A percentile compares a stretch with the other conserved stretches of the same genome.
Conservation (phyloP, 2,888 invertebrate species). For the Andrena haemorrhoa region DNA sequence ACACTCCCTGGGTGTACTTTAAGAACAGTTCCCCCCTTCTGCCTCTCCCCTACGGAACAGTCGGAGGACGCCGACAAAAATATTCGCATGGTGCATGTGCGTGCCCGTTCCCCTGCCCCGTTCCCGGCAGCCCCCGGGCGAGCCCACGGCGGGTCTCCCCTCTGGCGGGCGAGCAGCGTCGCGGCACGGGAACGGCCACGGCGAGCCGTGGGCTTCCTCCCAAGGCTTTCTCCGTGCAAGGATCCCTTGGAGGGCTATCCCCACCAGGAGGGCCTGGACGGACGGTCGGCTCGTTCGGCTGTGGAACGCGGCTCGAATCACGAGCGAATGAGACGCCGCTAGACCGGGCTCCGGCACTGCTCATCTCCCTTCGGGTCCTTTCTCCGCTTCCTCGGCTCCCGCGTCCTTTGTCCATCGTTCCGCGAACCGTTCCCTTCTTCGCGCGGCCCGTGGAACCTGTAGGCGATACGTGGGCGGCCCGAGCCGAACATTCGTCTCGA, state of each 20-base stretch:
- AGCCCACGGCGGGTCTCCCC: constrained; percentile 32
- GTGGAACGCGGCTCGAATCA: constrained; percentile 61
- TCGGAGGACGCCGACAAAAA: constrained; percentile 54
- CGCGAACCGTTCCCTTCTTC: constrained; percentile 68
- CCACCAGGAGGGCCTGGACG: constrained; percentile 49
- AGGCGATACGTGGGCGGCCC: constrained; percentile 74
- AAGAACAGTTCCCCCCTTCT: constrained; percentile 59
- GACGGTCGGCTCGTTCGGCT: constrained; percentile 50
- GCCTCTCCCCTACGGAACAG: constrained; percentile 40
- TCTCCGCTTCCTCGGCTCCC: constrained; percentile 54
- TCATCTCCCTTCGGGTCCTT: constrained; percentile 52
- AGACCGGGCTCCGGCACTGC: constrained; percentile 38
- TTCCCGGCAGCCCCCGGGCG: background rate
- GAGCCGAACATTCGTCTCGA: constrained; percentile 37
- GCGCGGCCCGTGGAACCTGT: constrained; percentile 41
- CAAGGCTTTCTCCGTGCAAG: constrained; percentile 51
- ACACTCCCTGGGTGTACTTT: constrained; percentile 65
- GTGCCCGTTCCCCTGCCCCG: constrained; percentile 17
- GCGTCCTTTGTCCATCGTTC: constrained; percentile 60
- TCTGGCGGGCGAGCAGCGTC: constrained; percentile 22
- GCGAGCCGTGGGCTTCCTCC: constrained; percentile 44
- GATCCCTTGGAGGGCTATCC: constrained; percentile 60
- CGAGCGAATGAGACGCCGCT: constrained; percentile 71
- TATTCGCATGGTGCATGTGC: constrained; percentile 63
- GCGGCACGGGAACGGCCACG: constrained; percentile 31